Conservation (phyloP, 2,113 vertebrate genomes). For the Capra hircus region DNA sequence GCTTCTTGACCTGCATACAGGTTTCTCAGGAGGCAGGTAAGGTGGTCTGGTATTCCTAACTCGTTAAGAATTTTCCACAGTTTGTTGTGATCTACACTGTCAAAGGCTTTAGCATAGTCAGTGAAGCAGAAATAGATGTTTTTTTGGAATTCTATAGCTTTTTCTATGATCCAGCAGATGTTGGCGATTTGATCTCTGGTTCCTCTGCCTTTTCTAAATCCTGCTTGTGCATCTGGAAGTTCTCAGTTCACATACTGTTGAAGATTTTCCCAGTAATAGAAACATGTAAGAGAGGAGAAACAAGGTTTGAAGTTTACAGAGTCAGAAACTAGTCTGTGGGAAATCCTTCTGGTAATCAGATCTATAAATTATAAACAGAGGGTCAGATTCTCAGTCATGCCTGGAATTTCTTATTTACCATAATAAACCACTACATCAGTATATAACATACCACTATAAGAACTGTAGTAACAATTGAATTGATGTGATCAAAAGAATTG, state of each 20-base stretch:
- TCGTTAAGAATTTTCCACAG: not conserved
- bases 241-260: not conserved
- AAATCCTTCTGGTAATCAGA: not conserved
- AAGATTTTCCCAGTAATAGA: not conserved
- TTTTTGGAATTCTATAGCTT: not conserved
- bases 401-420: not conserved
- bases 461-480: not conserved
- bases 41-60: not conserved
- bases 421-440: not conserved
- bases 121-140: not conserved
- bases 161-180: not conserved
- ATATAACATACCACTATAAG: not conserved
- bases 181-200: not conserved
- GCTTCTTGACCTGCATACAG: not conserved
- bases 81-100: not conserved
- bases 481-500: not conserved
- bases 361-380: not conserved
- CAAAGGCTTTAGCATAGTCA: not conserved
- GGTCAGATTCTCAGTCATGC: not conserved
- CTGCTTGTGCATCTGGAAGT: not conserved
- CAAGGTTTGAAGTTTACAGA: not conserved
- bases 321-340: not conserved
- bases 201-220: not conserved
- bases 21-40: not conserved
- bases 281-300: not conserved